Conservation (phyloP, 2,888 invertebrate genomes). For the Taphrorychus bicolor region DNA sequence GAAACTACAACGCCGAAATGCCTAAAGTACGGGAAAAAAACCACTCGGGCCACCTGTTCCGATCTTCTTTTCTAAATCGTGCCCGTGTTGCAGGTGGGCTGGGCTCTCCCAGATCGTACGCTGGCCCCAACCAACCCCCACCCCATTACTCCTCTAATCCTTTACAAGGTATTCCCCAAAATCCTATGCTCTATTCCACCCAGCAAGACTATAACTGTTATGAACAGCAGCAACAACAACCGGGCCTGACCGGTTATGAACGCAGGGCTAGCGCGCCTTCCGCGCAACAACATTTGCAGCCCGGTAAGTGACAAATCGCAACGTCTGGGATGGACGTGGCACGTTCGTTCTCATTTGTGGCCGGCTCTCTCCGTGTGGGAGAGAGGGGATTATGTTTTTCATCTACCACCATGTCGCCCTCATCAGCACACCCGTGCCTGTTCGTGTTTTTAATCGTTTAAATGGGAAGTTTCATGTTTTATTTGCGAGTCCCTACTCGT, state of each 20-base stretch:
- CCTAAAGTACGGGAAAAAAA: constrained; percentile 26
- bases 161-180: constrained; percentile 59
- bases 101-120: constrained; percentile 65
- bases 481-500: background rate
- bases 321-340: background rate
- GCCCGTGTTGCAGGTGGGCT: constrained; percentile 67
- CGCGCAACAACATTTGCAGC: constrained; percentile 57
- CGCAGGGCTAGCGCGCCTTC: constrained; percentile 56
- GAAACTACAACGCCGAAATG: constrained; percentile 29
- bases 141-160: constrained; percentile 65
- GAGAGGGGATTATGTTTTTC: background rate
- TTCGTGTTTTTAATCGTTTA: background rate
- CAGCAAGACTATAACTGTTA: constrained; percentile 65
- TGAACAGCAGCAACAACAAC: constrained; percentile 61
- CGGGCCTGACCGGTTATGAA: constrained; percentile 53
- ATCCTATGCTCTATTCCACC: constrained; percentile 60
- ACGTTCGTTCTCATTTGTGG: constrained; percentile 8
- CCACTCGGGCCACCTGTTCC: constrained; percentile 13
- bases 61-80: constrained; percentile 42
- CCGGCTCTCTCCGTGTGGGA: background rate
- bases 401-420: background rate
- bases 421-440: background rate
- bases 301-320: constrained; percentile 58
- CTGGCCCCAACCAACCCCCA: constrained; percentile 60
- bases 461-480: no score